These are phyloP conservation scores for Cepaea hortensis DNA, from an alignment of 2,888 invertebrate genomes.

Conservation along the genomic window DNA sequence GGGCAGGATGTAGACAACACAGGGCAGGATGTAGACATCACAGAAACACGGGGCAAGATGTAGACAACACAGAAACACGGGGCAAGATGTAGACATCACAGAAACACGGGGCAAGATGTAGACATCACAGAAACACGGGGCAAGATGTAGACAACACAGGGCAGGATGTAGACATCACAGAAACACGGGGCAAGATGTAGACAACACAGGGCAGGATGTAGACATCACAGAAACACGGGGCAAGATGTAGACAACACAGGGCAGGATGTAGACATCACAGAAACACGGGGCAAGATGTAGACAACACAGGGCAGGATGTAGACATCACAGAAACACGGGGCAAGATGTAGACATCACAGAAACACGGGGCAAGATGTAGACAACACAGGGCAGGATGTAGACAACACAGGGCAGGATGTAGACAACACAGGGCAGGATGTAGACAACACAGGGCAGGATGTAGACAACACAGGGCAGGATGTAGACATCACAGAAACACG, in stretches of 20 bases:
- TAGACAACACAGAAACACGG: not conserved
- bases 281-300: too few species aligned
- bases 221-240: not conserved
- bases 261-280: not conserved
- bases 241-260: too few species aligned
- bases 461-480: too few species aligned
- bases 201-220: too few species aligned
- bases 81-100: not conserved
- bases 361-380: not conserved
- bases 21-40: not conserved
- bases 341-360: not conserved
- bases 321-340: not conserved
- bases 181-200: too few species aligned
- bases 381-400: not conserved
- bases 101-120: too few species aligned
- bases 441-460: not conserved
- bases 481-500: not conserved
- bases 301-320: too few species aligned
- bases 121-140: not conserved
- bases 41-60: not conserved
- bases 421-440: not conserved
- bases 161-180: not conserved
- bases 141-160: too few species aligned
- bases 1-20: too few species aligned
- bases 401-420: not conserved